These are phyloP conservation scores for Oryzias woworae DNA, from an alignment of 2,113 vertebrate species.

Conservation along the genomic window DNA sequence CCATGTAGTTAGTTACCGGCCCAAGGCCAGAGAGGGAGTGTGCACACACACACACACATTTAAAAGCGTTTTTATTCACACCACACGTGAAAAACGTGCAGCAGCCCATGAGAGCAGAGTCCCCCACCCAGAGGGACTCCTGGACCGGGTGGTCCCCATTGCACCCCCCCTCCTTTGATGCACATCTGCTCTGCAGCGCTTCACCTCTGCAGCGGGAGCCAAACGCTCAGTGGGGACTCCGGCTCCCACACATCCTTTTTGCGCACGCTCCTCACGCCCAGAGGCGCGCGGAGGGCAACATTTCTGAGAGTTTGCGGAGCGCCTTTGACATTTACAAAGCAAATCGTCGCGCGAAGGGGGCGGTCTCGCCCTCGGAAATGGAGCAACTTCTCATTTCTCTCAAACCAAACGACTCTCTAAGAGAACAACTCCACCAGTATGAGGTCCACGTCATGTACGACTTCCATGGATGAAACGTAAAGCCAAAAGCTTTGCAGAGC, in stretches of 20 bases:
- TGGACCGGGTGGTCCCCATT: slow-evolving; percentile 35
- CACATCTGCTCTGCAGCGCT: slow-evolving; percentile 22
- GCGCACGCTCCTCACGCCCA: slow-evolving; percentile 50
- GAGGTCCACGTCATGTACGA: too few relatives aligned
- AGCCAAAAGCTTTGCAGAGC: not conserved
- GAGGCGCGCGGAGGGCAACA: slow-evolving; percentile 23
- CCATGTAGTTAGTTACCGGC: not conserved
- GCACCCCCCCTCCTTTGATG: slow-evolving; percentile 22
- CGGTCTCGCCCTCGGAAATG: slow-evolving; percentile 46
- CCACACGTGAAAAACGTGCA: slow-evolving; percentile 24
- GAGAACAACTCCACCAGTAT: too few relatives aligned
- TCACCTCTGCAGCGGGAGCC: slow-evolving; percentile 26
- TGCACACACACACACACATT: not conserved
- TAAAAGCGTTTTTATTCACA: not conserved
- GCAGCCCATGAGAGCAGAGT: slow-evolving; percentile 12
- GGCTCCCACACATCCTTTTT: not conserved
- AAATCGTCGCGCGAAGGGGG: not conserved
- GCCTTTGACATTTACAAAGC: not conserved
- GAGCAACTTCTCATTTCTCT: slow-evolving; percentile 53
- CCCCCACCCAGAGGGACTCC: slow-evolving; percentile 12
- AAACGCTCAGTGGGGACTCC: slow-evolving; percentile 58
- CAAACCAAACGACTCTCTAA: slow-evolving; percentile 35
- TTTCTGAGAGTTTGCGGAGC: not conserved
- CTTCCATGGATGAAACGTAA: not conserved
- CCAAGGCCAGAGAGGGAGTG: not conserved